Evolutionary conservation across 1,140 invertebrate genomes (phyloP), one percentile per base, ranked within the genome.

Genomic region (Aphelinus certus): DNA sequence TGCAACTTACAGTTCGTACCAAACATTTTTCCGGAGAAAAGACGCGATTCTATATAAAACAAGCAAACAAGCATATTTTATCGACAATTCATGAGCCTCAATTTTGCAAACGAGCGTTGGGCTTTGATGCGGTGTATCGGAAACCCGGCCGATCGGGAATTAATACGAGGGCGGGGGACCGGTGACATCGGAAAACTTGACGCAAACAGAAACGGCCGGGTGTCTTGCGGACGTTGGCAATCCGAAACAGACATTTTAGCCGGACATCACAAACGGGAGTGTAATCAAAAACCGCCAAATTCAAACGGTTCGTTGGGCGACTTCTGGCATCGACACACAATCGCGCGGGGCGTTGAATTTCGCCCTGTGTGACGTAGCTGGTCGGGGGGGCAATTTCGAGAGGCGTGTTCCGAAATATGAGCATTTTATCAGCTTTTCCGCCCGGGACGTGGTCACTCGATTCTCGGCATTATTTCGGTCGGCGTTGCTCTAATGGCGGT

Each of bases 211-310:
- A 63, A 63, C 61, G 46, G 46, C 46, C n/a, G 45, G 9, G 48
- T 10, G 9, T 53, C 10, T 65, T 48, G 47, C 43, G 48, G 51
- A 65, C 3, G 47, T 26, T 45, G 26, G 63, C 48, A 49, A 65
- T 65, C 51, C 61, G 61, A 63, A 63, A 63, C 47, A 48, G 61
- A 48, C 45, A 63, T 63, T 63, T 63, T 63, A 10, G 10, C n/a
- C 58, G 43, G 7, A 26, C 26, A 26, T 26, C 26, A 26, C 26
- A 26, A 26, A 26, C 26, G 26, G 26, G 3, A 5, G 61, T 48
- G 61, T 48, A 63, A 7, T 63, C 61, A 48, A 63, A 63, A 63
- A 7, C 58, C 42, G 5, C 26, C 58, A 43, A 60, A 60, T 60
- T 43, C 26, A 60, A 43, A 43, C 58, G 58, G 26, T 43, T 7